Evolutionary conservation across 2,888 invertebrate species (phyloP).

Genomic region (Lasioglossum villosulum): DNA sequence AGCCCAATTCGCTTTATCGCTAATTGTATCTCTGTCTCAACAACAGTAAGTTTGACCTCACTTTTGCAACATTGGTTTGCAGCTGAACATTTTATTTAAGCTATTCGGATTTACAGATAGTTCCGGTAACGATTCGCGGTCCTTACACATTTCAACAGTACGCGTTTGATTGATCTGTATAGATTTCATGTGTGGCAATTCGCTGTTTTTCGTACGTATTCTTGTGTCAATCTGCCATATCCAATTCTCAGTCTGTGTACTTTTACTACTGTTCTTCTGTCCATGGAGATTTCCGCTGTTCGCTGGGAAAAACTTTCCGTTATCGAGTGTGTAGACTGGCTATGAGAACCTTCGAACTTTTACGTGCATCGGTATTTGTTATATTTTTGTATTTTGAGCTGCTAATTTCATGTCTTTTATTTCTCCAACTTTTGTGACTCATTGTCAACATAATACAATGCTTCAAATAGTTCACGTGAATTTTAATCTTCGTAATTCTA

Average conservation of each 20-base stretch:
- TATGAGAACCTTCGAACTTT: neutral
- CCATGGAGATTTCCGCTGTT: neutral
- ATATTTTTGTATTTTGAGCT: neutral
- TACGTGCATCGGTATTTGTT: neutral
- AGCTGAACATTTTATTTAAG: neutral
- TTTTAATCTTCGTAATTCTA: neutral
- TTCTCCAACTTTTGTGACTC: neutral
- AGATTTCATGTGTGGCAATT: neutral
- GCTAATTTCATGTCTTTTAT: no score
- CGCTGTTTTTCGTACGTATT: neutral
- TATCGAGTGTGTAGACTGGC: neutral
- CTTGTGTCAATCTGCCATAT: neutral
- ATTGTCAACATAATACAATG: neutral
- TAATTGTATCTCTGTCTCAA: neutral
- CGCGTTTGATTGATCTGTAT: neutral
- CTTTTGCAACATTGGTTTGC: neutral
- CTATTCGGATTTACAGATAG: neutral
- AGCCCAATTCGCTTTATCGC: neutral
- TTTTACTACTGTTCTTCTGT: neutral
- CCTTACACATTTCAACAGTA: neutral
- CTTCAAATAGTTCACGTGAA: neutral
- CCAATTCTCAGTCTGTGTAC: slow-evolving; percentile 3
- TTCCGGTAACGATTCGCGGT: neutral
- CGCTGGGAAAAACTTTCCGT: neutral
- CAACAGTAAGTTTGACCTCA: neutral